Evolutionary conservation across 2,888 invertebrate genomes (phyloP), one percentile per base, ranked within the genome.

Genomic region (Cordylochernes scorpioides): DNA sequence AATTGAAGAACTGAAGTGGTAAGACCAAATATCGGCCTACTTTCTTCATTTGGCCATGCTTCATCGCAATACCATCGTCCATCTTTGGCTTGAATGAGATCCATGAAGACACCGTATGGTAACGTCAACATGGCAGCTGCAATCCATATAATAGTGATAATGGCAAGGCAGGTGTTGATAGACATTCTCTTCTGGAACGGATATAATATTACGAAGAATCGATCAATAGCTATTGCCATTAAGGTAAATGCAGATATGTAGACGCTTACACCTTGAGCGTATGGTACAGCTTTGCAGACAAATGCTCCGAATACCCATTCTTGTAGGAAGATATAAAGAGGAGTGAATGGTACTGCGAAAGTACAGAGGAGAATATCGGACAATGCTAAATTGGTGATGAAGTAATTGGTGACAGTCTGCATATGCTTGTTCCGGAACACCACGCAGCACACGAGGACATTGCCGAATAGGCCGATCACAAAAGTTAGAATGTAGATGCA

Each of bases 331-430:
- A 80, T 75, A 51, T 88, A 86, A 1, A 86, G 58, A 0, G 94
- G 91, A 0, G 94, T 97, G 47, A 97, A 84, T 5, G 94, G 91
- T 28, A 94, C 82, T 3, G 86, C 82, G 33, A 94, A 63, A n/a
- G 74, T 63, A 51, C 88, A 88, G 40, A 94, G 64, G 27, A 94
- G 58, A 27, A 94, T 77, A 52, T 94, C 94, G 8, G 86, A 82
- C 17, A 88, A 59, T 0, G 91, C 91, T 44, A 94, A 58, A 51
- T 94, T 94, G 24, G 80, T 77, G 49, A 94, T 94, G 57, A 94
- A 94, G 28, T 86, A 65, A 52, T 94, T 94, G 5, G 91, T 94
- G 21, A 91, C 88, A 0, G 88, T 86, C 50, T 88, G 88, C 91
- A 94, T 91, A 16, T 77, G 72, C 42, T 70, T 71, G 55, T 86